Evolutionary conservation across 2,113 vertebrate species (phyloP).

Genomic region (Muscicapa adusta): DNA sequence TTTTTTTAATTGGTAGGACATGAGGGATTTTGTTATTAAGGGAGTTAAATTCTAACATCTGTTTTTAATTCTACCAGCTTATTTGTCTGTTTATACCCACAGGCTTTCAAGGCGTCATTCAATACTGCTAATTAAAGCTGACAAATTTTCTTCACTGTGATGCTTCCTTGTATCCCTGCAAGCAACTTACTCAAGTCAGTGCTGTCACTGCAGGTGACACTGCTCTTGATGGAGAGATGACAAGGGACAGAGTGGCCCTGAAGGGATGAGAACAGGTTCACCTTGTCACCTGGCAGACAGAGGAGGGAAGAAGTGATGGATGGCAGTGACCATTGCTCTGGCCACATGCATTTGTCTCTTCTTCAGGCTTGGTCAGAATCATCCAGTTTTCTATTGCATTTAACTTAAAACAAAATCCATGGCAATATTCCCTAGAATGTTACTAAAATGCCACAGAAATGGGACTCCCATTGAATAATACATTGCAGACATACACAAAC

Average conservation of each 20-base stretch:
- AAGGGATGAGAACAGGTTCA: background rate
- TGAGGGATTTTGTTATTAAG: constrained; percentile 12
- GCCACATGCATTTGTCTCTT: background rate
- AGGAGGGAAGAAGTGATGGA: background rate
- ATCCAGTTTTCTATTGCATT: background rate
- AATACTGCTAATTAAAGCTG: constrained; percentile 56
- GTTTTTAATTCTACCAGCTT: constrained; percentile 55
- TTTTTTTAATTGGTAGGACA: background rate
- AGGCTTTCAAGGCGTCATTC: constrained; percentile 54
- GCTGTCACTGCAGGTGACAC: constrained; percentile 36
- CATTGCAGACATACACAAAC: background rate
- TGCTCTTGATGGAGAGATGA: constrained; percentile 18
- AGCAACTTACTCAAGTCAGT: constrained; percentile 34
- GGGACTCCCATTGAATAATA: background rate
- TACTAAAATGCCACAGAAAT: background rate
- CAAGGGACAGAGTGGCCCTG: background rate
- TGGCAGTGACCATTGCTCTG: background rate
- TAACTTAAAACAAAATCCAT: background rate
- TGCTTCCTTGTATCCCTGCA: constrained; percentile 21
- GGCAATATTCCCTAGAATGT: background rate
- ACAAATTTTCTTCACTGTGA: constrained; percentile 38
- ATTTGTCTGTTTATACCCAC: constrained; percentile 55
- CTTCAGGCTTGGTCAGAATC: background rate
- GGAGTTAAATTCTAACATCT: constrained; percentile 56
- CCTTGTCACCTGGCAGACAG: background rate